Evolutionary conservation across 2,888 invertebrate species (phyloP).

Genomic region (Erynnis tages): DNA sequence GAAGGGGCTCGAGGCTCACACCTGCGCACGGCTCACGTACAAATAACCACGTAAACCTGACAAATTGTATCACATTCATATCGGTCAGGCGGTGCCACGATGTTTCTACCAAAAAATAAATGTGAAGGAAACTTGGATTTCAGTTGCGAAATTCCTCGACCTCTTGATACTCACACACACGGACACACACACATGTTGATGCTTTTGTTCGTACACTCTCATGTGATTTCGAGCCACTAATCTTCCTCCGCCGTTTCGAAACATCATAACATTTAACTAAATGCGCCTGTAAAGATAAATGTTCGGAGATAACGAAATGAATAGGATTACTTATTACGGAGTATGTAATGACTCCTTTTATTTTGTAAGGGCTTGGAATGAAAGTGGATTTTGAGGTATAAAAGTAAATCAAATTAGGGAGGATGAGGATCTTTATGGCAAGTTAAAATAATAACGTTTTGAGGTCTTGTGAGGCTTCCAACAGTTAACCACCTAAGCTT

Average conservation of each 20-base stretch:
- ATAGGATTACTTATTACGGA: conserved; percentile 10
- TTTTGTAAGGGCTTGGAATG: conserved; percentile 1
- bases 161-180: neutral
- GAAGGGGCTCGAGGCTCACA: conserved; percentile 55
- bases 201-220: neutral
- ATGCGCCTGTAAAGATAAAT: conserved; percentile 14
- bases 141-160: conserved; percentile 37
- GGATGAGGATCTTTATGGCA: neutral
- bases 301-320: conserved; percentile 3
- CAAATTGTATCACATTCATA: conserved; percentile 76
- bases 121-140: conserved; percentile 47
- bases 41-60: conserved; percentile 77
- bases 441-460: too few relatives aligned
- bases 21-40: conserved; percentile 62
- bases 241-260: conserved; percentile 5
- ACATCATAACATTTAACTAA: conserved; percentile 14
- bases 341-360: conserved; percentile 13
- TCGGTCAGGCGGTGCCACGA: conserved; percentile 55
- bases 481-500: too few relatives aligned
- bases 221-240: neutral
- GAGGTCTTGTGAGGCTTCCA: too few relatives aligned
- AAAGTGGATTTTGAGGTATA: neutral
- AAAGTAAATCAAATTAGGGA: conserved; percentile 6
- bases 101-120: conserved; percentile 53
- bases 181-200: neutral